Base-by-base conservation (phyloP, 2,888 invertebrate species). In the Brachyptera putata region DNA sequence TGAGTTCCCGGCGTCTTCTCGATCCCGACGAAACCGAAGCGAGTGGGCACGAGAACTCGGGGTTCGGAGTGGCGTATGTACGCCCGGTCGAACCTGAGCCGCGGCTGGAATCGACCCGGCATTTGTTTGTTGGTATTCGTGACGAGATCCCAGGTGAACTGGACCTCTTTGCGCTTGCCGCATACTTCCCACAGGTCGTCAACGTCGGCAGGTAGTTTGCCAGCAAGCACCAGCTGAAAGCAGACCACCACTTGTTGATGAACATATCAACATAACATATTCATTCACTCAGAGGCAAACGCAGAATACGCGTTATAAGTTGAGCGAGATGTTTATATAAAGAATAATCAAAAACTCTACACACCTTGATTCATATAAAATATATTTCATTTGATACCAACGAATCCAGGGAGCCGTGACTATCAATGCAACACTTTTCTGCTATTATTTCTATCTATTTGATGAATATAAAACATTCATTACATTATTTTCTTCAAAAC, bases 111-210 rank as follows among this genome's bases (percentile, higher is more conserved):
- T 46, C 68, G 69, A 3, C 68, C 65, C 11, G 68, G 67, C 64
- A 73, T 68, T 61, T 73, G 62, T n/a, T 76, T 71, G 68, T 83
- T 84, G 64, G 79, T 78, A 69, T 84, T 84, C 36, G 77, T 69
- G n/a, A 66, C 69, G 59, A 74, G 73, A 69, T 84, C 82, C 82
- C 82, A 84, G 0, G 83, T 84, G 69, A 73, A 82, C 57, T 75
- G 70, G 18, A 75, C 76, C 62, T 78, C 77, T 50, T 70, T 70
- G 5, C 79, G 72, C n/a, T 73, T 70, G 1, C 83, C 84, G 53
- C 79, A 79, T 3, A 72, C 68, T 48, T 76, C 72, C 83, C 83
- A 84, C 1, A 82, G 49, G 67, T 81, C 81, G 46, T 67, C 67
- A 37, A 79, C 66, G 21, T 72, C 72, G 1, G 66, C 60, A 1